Conservation (phyloP, 1,140 invertebrate genomes). For the Potamilus streckersoni region DNA sequence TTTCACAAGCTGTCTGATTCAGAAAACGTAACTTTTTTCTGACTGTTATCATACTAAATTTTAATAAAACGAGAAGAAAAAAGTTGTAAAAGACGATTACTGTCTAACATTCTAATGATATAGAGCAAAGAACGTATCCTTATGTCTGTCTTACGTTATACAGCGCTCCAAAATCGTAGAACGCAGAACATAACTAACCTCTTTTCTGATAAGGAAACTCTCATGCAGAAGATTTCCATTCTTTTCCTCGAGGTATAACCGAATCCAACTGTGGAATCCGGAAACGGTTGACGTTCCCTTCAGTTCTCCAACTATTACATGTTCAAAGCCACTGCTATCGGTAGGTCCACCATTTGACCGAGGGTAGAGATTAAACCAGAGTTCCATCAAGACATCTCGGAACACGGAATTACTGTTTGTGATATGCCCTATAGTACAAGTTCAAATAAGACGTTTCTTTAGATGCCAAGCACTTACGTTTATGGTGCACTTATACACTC, state of each 20-base stretch:
- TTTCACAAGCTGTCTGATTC: neutral
- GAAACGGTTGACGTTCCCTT: constrained; percentile 49
- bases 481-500: no score
- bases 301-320: constrained; percentile 68
- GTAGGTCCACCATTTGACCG: constrained; percentile 36
- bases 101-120: no score
- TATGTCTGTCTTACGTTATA: neutral
- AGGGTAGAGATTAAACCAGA: constrained; percentile 63
- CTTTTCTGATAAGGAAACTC: constrained; percentile 56
- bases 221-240: constrained; percentile 60
- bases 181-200: neutral
- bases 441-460: no score
- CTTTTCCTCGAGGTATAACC: constrained; percentile 64
- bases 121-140: no score
- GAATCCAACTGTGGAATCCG: constrained; percentile 68
- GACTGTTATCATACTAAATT: neutral
- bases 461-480: no score
- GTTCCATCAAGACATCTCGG: constrained; percentile 36
- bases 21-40: neutral
- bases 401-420: constrained; percentile 4
- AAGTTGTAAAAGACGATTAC: neutral
- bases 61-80: neutral
- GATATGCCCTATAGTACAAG: constrained; percentile 9
- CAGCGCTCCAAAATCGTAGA: neutral
- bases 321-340: constrained; percentile 66